Conservation (phyloP, 2,113 vertebrate species). For the Ceyx cyanopectus region DNA sequence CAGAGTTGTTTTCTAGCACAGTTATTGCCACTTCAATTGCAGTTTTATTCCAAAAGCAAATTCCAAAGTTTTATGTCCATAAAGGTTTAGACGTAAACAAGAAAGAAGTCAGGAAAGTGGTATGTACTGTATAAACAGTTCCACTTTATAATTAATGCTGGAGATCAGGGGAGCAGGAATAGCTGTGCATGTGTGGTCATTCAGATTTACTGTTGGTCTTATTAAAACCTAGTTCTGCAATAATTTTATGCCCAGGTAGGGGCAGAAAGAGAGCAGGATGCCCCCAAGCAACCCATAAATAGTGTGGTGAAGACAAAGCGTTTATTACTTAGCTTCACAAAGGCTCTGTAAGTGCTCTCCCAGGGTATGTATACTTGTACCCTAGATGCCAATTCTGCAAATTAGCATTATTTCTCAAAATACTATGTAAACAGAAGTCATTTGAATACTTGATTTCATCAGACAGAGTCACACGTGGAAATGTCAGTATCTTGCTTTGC, state of each 20-base stretch:
- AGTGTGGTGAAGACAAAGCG: conserved; percentile 82
- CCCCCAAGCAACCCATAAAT: conserved; percentile 83
- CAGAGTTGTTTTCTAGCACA: neutral
- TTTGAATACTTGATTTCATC: conserved; percentile 70
- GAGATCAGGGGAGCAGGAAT: conserved; percentile 28
- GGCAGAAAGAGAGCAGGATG: conserved; percentile 76
- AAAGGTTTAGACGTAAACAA: conserved; percentile 71
- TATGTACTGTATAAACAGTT: conserved; percentile 40
- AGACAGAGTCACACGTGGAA: conserved; percentile 30
- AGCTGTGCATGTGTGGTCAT: conserved; percentile 55
- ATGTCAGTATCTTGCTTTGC: conserved; percentile 49
- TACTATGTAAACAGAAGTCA: conserved; percentile 66
- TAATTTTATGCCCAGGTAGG: conserved; percentile 77
- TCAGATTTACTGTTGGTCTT: conserved; percentile 75
- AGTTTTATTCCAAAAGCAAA: conserved; percentile 62
- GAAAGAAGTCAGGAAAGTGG: conserved; percentile 50
- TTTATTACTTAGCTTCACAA: conserved; percentile 80
- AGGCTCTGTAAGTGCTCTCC: conserved; percentile 74
- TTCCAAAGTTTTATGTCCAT: conserved; percentile 69
- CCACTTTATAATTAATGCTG: conserved; percentile 51
- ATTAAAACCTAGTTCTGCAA: conserved; percentile 67
- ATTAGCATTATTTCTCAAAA: conserved; percentile 78
- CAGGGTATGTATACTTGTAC: conserved; percentile 44
- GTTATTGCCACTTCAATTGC: conserved; percentile 35
- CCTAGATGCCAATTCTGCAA: conserved; percentile 72